Percentiles rank a stretch among this genome's conserved stretches.
These are phyloP conservation scores for Apaloderma vittatum DNA, from an alignment of 2,113 vertebrate species.

Conservation along the genomic window DNA sequence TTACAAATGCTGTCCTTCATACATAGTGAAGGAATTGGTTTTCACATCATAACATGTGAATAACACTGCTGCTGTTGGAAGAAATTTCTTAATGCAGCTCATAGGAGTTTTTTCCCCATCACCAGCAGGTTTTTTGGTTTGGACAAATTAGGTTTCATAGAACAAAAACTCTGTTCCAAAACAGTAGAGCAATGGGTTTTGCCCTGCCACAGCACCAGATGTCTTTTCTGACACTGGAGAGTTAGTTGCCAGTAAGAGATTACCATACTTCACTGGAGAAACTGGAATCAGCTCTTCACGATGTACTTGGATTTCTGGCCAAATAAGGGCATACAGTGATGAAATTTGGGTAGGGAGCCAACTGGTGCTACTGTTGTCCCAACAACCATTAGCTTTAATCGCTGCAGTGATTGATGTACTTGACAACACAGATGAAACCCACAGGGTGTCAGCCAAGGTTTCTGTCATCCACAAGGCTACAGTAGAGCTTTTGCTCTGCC, in stretches of 20 bases:
- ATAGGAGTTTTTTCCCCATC: not conserved
- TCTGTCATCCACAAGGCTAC: not conserved
- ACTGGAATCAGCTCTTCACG: not conserved
- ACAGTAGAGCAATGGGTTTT: not conserved
- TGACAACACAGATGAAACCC: not conserved
- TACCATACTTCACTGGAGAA: not conserved
- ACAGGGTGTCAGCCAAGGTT: not conserved
- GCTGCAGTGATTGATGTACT: not conserved
- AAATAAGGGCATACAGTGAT: not conserved
- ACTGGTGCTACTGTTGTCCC: not conserved
- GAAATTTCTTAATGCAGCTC: not conserved
- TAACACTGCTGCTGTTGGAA: not conserved
- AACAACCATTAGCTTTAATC: slow-evolving; percentile 6
- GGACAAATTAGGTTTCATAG: not conserved
- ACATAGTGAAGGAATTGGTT: not conserved
- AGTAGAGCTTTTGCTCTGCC: not conserved
- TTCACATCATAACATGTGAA: not conserved
- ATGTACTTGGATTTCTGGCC: not conserved
- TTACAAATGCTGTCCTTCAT: not conserved
- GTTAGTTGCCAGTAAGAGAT: not conserved
- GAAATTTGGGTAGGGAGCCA: not conserved
- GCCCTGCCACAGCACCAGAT: not conserved
- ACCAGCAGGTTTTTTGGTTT: not conserved
- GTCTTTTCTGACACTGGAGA: not conserved
- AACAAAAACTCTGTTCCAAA: not conserved